A percentile compares a stretch with the other conserved stretches of the same genome.
These are phyloP conservation scores for Ectemnius lituratus DNA, from an alignment of 2,888 invertebrate genomes.

Conservation along the genomic window DNA sequence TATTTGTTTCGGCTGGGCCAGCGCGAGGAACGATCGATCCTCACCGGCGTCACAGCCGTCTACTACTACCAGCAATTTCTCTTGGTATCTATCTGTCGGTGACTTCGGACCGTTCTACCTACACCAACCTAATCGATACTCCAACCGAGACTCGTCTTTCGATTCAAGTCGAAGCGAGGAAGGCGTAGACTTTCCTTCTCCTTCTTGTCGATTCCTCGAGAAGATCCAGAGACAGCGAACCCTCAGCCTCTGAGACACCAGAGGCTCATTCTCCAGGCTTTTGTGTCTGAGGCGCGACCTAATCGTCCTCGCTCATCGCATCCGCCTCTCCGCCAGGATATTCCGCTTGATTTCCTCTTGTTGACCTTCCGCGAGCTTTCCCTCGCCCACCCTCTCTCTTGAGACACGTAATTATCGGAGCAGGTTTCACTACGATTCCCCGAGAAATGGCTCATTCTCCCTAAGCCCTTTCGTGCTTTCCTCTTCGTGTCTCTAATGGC, in stretches of 20 bases:
- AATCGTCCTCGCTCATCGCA: slow-evolving; percentile 38
- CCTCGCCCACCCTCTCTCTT: slow-evolving; percentile 12
- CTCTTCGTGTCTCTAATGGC: background rate
- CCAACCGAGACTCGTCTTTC: slow-evolving; percentile 56
- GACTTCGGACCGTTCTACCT: slow-evolving; percentile 57
- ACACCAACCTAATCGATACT: slow-evolving; percentile 63
- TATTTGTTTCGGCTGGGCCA: slow-evolving; percentile 57
- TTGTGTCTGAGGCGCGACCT: slow-evolving; percentile 45
- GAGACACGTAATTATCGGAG: slow-evolving; percentile 54
- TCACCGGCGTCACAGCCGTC: slow-evolving; percentile 45
- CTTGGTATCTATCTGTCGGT: slow-evolving; percentile 53
- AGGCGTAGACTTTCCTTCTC: slow-evolving; percentile 25
- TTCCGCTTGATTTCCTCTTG: slow-evolving; percentile 42
- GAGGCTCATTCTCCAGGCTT: slow-evolving; percentile 31
- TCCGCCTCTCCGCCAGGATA: slow-evolving; percentile 29
- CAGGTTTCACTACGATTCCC: slow-evolving; percentile 19
- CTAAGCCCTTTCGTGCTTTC: background rate
- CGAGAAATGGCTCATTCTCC: slow-evolving; percentile 18
- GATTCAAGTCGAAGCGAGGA: slow-evolving; percentile 44
- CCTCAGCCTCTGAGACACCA: slow-evolving; percentile 11
- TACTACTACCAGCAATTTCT: slow-evolving; percentile 34
- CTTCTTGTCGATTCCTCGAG: slow-evolving; percentile 10
- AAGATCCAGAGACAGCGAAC: slow-evolving; percentile 8
- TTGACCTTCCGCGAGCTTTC: slow-evolving; percentile 43
- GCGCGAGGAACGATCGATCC: slow-evolving; percentile 58